Percentiles rank a stretch among this genome's conserved stretches.
Evolutionary conservation across 2,888 invertebrate species (phyloP).

Genomic region (Gymnocheta viridis): DNA sequence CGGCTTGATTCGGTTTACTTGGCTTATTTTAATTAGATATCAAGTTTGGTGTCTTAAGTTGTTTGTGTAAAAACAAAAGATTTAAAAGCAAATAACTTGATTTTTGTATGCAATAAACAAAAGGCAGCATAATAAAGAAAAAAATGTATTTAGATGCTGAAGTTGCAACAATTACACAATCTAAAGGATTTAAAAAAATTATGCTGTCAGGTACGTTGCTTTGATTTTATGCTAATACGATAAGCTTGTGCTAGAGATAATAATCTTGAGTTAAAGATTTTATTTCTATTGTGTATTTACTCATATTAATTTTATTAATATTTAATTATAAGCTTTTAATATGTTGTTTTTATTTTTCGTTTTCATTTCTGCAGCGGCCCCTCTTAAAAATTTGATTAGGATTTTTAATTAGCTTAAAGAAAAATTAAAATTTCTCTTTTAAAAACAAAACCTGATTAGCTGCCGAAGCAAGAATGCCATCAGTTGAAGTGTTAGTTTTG

Average conservation of each 20-base stretch:
- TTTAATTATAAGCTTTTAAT: not conserved
- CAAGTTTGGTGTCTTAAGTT: not conserved
- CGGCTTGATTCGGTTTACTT: not conserved
- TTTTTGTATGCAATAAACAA: not conserved
- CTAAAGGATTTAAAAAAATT: no score
- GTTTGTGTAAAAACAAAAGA: slow-evolving; percentile 3
- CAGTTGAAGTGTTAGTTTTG: no score
- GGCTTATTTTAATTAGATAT: slow-evolving; percentile 29
- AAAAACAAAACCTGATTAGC: not conserved
- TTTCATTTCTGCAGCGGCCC: not conserved
- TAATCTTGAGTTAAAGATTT: not conserved
- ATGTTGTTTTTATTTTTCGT: not conserved
- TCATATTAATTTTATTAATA: not conserved
- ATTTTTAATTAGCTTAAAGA: not conserved
- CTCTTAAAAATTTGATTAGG: not conserved
- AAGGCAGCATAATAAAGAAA: not conserved
- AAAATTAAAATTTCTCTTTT: not conserved
- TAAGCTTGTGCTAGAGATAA: not conserved
- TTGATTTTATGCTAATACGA: not conserved
- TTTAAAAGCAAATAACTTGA: slow-evolving; percentile 19
- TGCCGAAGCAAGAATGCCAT: no score
- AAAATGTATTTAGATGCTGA: no score
- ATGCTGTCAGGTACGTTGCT: not conserved
- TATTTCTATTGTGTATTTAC: not conserved
- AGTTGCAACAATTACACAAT: no score